phyloP scores from a whole-genome alignment of 2,113 vertebrate genomes.

The Microcebus griseorufus region DNA sequence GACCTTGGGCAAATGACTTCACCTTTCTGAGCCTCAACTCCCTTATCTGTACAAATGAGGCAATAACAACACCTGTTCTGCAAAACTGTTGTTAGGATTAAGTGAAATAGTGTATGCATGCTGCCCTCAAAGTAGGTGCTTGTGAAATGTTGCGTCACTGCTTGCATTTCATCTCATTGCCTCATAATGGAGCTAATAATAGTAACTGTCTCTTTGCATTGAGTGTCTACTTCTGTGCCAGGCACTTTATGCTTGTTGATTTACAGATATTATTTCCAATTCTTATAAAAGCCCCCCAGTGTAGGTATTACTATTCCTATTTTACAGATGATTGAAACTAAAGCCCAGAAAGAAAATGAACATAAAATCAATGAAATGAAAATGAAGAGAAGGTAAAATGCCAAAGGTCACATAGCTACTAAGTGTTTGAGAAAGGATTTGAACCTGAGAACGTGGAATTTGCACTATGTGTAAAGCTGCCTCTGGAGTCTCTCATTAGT shows the following conservation, averaged over 20 bases:
- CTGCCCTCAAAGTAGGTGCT: background rate
- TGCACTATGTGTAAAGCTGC: background rate
- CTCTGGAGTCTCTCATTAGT: background rate
- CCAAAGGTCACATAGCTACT: background rate
- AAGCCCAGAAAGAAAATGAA: background rate
- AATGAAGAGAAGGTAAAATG: background rate
- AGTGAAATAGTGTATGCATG: rapidly evolving
- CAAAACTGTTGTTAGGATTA: background rate
- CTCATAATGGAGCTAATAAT: background rate
- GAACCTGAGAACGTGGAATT: background rate
- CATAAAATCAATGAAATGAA: background rate
- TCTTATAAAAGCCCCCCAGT: background rate
- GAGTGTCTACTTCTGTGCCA: background rate
- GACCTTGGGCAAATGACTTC: background rate
- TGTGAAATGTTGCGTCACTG: background rate
- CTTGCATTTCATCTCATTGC: background rate
- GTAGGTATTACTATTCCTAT: background rate
- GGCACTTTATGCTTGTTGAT: background rate
- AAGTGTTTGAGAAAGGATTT: background rate
- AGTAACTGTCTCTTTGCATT: background rate
- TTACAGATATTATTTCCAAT: background rate
- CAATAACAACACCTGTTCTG: background rate
- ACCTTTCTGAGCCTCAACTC: background rate
- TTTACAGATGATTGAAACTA: background rate
- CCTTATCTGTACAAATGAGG: background rate